Conservation (phyloP, 2,888 invertebrate genomes). For the Ethmia dodecea region DNA sequence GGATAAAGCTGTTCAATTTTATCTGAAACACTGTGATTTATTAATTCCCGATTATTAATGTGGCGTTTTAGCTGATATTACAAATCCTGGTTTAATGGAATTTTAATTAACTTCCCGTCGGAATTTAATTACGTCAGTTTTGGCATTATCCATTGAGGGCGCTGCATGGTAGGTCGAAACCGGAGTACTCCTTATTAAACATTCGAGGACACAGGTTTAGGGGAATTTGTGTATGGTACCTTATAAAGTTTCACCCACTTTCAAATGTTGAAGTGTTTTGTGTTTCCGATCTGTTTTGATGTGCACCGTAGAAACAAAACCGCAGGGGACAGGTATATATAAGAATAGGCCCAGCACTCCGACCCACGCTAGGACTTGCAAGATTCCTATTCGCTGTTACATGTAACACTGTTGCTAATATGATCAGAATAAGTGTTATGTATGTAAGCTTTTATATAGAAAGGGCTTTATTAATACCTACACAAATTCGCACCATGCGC, state of each 20-base stretch:
- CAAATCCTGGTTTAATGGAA: conserved; percentile 9
- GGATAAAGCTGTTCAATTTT: conserved; percentile 28
- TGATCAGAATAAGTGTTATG: conserved; percentile 4
- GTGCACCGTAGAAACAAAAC: conserved; percentile 51
- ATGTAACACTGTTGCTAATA: conserved; percentile 1
- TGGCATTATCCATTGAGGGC: conserved; percentile 39
- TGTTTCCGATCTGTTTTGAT: conserved; percentile 48
- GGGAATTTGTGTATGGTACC: conserved; percentile 77
- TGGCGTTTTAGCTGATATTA: conserved; percentile 3
- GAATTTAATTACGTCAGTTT: conserved; percentile 16
- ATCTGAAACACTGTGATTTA: neutral
- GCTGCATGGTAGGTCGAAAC: conserved; percentile 59
- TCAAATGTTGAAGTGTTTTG: conserved; percentile 47
- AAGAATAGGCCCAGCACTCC: conserved; percentile 13
- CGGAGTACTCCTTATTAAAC: conserved; percentile 23
- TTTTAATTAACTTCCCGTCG: conserved; percentile 12
- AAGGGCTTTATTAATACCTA: conserved; percentile 69
- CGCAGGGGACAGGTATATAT: too few relatives aligned
- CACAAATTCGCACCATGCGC: conserved; percentile 68
- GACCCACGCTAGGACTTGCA: conserved; percentile 6
- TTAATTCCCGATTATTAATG: conserved; percentile 4
- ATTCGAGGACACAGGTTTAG: conserved; percentile 42
- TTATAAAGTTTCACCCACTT: conserved; percentile 77
- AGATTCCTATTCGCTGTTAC: conserved; percentile 5
- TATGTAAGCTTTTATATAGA: conserved; percentile 8